Evolutionary conservation across 23 tunicate species (phyloP).

Genomic region (Ciona savignyi): DNA sequence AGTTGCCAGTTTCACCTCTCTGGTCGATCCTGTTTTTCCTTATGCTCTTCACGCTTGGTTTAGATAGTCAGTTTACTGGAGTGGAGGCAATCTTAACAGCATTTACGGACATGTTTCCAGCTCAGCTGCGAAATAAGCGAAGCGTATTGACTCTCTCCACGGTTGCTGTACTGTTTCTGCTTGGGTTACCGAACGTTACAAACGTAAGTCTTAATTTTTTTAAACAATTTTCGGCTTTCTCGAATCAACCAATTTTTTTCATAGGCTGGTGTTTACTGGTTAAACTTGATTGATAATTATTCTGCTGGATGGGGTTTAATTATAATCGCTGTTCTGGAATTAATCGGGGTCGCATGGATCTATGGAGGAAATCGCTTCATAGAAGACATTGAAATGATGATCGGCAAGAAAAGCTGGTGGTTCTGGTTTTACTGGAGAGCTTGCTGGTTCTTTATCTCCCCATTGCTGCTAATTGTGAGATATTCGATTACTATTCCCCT

Average conservation of each 20-base stretch:
- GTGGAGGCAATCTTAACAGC: constrained; percentile 66
- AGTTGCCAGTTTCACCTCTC: constrained; percentile 55
- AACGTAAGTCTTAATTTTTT: constrained; percentile 11
- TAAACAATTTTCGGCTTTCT: not conserved
- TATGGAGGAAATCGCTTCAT: constrained; percentile 78
- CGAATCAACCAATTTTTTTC: not conserved
- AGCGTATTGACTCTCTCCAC: constrained; percentile 23
- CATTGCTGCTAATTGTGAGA: constrained; percentile 53
- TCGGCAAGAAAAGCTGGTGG: constrained; percentile 54
- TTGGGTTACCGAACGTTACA: constrained; percentile 57
- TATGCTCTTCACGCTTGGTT: constrained; percentile 72
- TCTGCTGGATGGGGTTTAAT: constrained; percentile 72
- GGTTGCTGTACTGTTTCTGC: constrained; percentile 23
- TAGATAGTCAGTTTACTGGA: constrained; percentile 73
- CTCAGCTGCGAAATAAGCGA: constrained; percentile 33
- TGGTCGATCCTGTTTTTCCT: constrained; percentile 72
- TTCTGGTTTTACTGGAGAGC: constrained; percentile 83
- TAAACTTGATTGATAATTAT: constrained; percentile 57
- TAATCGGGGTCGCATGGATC: constrained; percentile 61
- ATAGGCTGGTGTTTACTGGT: constrained; percentile 71
- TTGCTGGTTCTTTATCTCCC: constrained; percentile 76
- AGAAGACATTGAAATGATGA: constrained; percentile 85
- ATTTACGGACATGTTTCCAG: constrained; percentile 59
- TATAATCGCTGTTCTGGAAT: constrained; percentile 50
- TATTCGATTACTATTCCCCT: not conserved